A percentile compares a stretch with the other conserved stretches of the same genome.
Evolutionary conservation across 2,797 vertebrate genomes (phyloP).

Genomic region (Perdix hodgsoniae): DNA sequence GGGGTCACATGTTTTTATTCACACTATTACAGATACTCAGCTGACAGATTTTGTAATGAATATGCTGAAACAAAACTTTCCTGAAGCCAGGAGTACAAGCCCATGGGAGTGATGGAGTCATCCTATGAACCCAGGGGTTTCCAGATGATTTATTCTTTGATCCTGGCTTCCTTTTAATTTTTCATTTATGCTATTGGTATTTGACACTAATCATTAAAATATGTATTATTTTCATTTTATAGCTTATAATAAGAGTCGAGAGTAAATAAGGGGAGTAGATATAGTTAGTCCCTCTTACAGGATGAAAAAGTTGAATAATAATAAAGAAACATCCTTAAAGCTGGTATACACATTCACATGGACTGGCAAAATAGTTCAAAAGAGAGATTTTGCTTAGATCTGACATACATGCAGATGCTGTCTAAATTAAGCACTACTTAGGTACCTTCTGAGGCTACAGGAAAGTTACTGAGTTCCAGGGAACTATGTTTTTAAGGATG

Average conservation of each 20-base stretch:
- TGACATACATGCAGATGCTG: rapidly evolving
- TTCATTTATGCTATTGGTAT: constrained; percentile 38
- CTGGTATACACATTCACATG: not conserved
- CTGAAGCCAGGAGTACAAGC: not conserved
- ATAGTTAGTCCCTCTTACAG: not conserved
- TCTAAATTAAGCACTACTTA: not conserved
- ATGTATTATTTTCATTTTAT: not conserved
- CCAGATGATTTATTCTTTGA: constrained; percentile 43
- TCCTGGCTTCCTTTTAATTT: constrained; percentile 21
- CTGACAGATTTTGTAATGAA: constrained; percentile 33
- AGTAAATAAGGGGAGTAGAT: not conserved
- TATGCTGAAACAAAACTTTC: not conserved
- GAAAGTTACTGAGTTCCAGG: not conserved
- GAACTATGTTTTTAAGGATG: not conserved
- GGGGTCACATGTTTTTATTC: not conserved
- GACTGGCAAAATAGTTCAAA: not conserved
- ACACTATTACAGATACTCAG: not conserved
- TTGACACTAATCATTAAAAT: not conserved
- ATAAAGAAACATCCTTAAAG: not conserved
- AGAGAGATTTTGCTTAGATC: not conserved
- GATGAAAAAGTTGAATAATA: not conserved
- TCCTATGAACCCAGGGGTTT: not conserved
- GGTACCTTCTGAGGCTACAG: not conserved
- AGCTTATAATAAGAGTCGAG: not conserved
- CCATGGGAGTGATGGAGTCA: constrained; percentile 8